A percentile compares a stretch with the other conserved stretches of the same genome.
phyloP scores from a whole-genome alignment of 2,888 invertebrate species.

The Eupeodes latifasciatus region DNA sequence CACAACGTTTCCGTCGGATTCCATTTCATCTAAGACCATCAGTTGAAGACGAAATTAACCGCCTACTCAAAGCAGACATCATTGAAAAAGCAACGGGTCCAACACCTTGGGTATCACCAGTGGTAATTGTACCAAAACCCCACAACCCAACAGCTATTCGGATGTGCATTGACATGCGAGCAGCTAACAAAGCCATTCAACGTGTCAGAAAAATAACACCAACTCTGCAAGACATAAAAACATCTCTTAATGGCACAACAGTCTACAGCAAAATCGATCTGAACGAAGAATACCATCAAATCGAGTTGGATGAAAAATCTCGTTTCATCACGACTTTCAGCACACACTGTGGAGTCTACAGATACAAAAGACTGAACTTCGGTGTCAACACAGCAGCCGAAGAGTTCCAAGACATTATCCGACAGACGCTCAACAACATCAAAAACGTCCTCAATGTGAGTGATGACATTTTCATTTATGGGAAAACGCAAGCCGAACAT shows the following conservation, averaged over 20 bases:
- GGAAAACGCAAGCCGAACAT: constrained; percentile 19
- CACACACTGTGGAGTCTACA: neutral
- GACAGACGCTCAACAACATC: too few relatives aligned
- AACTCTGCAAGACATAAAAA: constrained; percentile 27
- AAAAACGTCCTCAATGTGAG: too few relatives aligned
- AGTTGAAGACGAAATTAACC: constrained; percentile 43
- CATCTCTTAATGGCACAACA: neutral
- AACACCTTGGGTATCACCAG: constrained; percentile 4
- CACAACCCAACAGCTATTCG: constrained; percentile 14
- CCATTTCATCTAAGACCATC: constrained; percentile 26
- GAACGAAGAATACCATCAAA: constrained; percentile 5
- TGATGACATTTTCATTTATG: too few relatives aligned
- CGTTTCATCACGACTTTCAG: neutral
- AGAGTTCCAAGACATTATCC: too few relatives aligned
- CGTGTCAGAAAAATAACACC: constrained; percentile 16
- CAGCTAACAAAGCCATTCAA: constrained; percentile 35
- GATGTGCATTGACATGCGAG: constrained; percentile 36
- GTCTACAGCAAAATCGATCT: constrained; percentile 4
- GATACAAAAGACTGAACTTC: too few relatives aligned
- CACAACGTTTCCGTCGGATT: constrained; percentile 36
- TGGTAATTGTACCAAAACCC: constrained; percentile 1
- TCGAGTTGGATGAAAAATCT: constrained; percentile 24
- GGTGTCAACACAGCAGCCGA: constrained; percentile 32
- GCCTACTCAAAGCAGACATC: constrained; percentile 25
- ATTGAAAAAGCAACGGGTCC: constrained; percentile 29